phyloP scores from a whole-genome alignment of 2,797 vertebrate species.

The Schizopygopsis malacanthus region DNA sequence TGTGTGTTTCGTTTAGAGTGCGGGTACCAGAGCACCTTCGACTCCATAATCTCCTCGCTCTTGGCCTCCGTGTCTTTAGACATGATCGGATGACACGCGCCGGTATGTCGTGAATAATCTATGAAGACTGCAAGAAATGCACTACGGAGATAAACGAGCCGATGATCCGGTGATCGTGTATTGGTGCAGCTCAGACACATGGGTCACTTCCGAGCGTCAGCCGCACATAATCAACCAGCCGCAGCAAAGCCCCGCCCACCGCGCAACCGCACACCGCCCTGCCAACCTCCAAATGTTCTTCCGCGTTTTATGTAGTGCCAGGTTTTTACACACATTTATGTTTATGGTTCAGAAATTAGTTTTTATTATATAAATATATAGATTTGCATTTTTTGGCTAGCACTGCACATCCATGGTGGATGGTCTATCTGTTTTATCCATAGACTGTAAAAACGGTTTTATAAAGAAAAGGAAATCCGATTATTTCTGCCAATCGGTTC shows the following conservation, averaged over 20 bases:
- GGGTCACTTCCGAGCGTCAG: conserved; percentile 15
- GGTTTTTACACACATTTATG: not conserved
- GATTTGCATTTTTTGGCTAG: not conserved
- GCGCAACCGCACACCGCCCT: not conserved
- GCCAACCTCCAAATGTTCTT: not conserved
- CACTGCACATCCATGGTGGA: not conserved
- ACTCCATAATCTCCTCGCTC: conserved; percentile 87
- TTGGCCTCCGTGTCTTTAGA: conserved; percentile 79
- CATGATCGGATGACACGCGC: conserved; percentile 66
- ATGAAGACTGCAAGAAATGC: conserved; percentile 1
- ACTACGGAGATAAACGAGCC: not conserved
- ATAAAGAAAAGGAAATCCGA: not conserved
- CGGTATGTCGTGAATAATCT: conserved; percentile 1
- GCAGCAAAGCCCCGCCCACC: conserved; percentile 31
- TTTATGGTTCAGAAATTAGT: not conserved
- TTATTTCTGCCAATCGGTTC: not conserved
- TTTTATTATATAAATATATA: not conserved
- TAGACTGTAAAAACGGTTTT: too few species aligned
- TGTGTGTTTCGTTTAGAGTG: conserved; percentile 90
- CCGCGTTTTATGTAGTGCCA: conserved; percentile 39
- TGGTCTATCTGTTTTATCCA: not conserved
- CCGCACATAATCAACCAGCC: conserved; percentile 38
- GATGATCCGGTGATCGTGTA: conserved; percentile 10
- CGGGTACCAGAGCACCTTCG: conserved; percentile 92
- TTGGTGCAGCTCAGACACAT: conserved; percentile 27